A percentile compares a stretch with the other conserved stretches of the same genome.
Conservation (phyloP, 2,113 vertebrate species). For the Albula goreensis region DNA sequence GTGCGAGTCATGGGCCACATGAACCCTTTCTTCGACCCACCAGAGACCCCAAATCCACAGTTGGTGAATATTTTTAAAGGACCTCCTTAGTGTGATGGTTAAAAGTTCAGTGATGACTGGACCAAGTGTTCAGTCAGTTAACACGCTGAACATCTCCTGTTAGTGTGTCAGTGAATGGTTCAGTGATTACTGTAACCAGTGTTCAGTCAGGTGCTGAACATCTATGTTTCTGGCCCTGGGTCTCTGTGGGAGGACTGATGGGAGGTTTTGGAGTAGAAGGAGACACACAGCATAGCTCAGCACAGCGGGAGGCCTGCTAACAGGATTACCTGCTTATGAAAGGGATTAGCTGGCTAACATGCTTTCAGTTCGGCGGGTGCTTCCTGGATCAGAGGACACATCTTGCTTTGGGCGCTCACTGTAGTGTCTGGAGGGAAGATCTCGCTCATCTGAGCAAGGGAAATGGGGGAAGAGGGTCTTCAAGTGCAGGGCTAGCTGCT, state of each 20-base stretch:
- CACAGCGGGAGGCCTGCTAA: not conserved
- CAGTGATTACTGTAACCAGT: too few relatives aligned
- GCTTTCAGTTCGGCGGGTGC: not conserved
- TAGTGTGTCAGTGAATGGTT: too few relatives aligned
- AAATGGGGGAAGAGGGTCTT: too few relatives aligned
- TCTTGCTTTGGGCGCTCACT: not conserved
- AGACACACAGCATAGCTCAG: not conserved
- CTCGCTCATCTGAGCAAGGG: too few relatives aligned
- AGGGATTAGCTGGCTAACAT: not conserved
- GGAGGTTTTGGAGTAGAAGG: not conserved
- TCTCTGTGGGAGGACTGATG: not conserved
- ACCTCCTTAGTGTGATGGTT: too few relatives aligned
- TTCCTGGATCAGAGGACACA: not conserved
- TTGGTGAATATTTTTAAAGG: too few relatives aligned
- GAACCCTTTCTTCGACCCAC: too few relatives aligned
- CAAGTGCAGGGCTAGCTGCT: too few relatives aligned
- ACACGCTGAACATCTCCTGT: not conserved
- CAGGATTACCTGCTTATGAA: slow-evolving; percentile 14
- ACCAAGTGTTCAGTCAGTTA: too few relatives aligned
- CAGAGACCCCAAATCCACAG: too few relatives aligned
- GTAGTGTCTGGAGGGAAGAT: not conserved
- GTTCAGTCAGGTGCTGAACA: not conserved
- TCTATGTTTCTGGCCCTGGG: not conserved
- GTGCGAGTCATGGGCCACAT: too few relatives aligned
- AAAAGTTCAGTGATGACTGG: too few relatives aligned